Percentiles rank a stretch among this genome's conserved stretches.
Evolutionary conservation across 2,797 vertebrate species (phyloP).

Genomic region (Malacoraja senta): DNA sequence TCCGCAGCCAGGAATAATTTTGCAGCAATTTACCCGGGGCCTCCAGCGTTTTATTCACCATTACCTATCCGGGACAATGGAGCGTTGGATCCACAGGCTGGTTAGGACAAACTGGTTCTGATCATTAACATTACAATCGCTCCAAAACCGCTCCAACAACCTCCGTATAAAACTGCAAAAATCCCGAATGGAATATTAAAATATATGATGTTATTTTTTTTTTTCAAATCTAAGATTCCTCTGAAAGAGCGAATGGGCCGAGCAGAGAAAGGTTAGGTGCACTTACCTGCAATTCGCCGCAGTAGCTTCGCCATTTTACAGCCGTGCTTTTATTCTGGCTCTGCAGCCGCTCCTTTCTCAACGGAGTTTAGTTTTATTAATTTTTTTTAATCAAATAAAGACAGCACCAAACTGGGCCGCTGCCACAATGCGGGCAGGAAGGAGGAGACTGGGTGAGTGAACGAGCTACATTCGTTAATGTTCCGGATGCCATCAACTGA

Average conservation of each 20-base stretch:
- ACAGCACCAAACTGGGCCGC: not conserved
- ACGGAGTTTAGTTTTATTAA: not conserved
- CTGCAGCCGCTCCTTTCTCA: not conserved
- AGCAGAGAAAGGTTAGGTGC: not conserved
- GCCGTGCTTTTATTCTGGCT: not conserved
- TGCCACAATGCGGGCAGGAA: not conserved
- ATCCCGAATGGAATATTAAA: not conserved
- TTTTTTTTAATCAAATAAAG: not conserved
- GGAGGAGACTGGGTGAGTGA: not conserved
- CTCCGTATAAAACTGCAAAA: not conserved
- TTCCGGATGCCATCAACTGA: slow-evolving; percentile 46
- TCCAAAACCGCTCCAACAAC: not conserved
- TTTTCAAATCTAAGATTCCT: not conserved
- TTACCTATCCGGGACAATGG: not conserved
- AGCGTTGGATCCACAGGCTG: not conserved
- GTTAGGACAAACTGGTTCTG: not conserved
- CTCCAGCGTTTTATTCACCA: not conserved
- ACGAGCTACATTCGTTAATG: not conserved
- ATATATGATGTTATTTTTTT: too few species aligned
- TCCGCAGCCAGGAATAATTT: not conserved
- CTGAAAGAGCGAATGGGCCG: too few species aligned
- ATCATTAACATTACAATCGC: not conserved
- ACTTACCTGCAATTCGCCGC: not conserved
- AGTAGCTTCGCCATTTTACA: slow-evolving; percentile 30
- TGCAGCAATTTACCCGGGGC: too few species aligned